Percentiles rank a stretch among this genome's conserved stretches.
Evolutionary conservation across 2,888 invertebrate genomes (phyloP).

Genomic region (Strigamia maritima): DNA sequence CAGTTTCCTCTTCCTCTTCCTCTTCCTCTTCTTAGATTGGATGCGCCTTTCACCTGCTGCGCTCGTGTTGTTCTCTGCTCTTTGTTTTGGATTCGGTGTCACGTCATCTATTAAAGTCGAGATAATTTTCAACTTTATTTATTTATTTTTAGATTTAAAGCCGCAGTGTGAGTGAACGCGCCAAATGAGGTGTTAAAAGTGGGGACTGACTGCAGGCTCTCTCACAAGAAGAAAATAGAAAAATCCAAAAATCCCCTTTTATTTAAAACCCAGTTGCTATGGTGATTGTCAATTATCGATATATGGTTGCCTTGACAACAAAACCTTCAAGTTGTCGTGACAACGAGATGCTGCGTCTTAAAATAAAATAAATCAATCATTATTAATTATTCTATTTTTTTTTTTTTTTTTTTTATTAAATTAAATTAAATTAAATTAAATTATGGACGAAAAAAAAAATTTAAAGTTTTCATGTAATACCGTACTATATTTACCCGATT

Average conservation of each 20-base stretch:
- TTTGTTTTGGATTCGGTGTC: background rate
- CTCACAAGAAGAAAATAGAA: background rate
- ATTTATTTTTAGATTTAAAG: background rate
- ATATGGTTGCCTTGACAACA: background rate
- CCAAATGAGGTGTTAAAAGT: background rate
- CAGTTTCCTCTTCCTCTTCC: constrained; percentile 15
- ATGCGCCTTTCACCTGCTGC: background rate
- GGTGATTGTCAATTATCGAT: constrained; percentile 11
- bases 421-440: no score
- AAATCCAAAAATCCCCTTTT: background rate
- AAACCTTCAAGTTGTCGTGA: background rate
- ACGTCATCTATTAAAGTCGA: background rate
- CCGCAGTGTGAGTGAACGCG: background rate
- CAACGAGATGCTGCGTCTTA: background rate
- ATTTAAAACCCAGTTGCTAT: constrained; percentile 7
- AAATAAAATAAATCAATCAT: background rate
- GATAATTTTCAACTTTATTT: background rate
- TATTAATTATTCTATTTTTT: background rate
- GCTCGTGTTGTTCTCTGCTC: background rate
- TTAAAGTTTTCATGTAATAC: no score
- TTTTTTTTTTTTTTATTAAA: no score
- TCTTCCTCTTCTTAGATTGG: constrained; percentile 11
- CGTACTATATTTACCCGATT: background rate
- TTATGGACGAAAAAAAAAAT: no score
- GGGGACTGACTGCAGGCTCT: background rate